Base-by-base conservation (phyloP, 1,140 invertebrate genomes). In the Saxidomus purpurata region DNA sequence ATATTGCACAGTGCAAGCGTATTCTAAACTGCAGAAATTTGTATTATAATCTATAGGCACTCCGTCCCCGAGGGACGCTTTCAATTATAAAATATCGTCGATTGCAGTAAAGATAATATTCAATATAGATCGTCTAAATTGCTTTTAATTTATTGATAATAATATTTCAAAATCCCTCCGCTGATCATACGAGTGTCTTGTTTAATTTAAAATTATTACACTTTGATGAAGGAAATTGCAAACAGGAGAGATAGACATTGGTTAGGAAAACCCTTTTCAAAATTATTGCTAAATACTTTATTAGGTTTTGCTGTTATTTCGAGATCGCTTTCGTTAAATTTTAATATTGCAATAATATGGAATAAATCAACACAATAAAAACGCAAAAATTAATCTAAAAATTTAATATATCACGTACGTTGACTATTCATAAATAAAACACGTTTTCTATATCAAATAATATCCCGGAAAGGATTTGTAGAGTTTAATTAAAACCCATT, bases 401-500 rank as follows among this genome's bases (percentile, higher is more conserved):
- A 63, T 69, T 28, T 49, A 69, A 69, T 69, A 84, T 25, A 82
- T 22, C 81, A 19, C 61, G 63, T 61, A 49, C 15, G 28, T 43
- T n/a, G 43, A 61, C 11, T 71, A 67, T 84, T 84, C 81, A 69
- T 69, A 84, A 67, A 69, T 84, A 84, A 67, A 84, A 40, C 81
- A 84, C 81, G 81, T 25, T 28, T 19, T n/a, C n/a, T 25, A 34
- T 69, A 40, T 69, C 61, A 84, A 59, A 47, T 31, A 40, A 17
- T 61, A 36, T 63, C 52, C 22, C 19, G 40, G 28, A 63, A 8
- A 11, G 80, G 36, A 63, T 67, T 67, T 82, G 80, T 31, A 34
- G 55, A 43, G 11, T 82, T 82, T 63, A 63, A 63, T 63, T 63
- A 63, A 63, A 80, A 80, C 43, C 77, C n/a, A 25, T 31, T 52